These are phyloP conservation scores for Xiphophorus birchmanni DNA, from an alignment of 2,797 vertebrate genomes.

Conservation along the genomic window DNA sequence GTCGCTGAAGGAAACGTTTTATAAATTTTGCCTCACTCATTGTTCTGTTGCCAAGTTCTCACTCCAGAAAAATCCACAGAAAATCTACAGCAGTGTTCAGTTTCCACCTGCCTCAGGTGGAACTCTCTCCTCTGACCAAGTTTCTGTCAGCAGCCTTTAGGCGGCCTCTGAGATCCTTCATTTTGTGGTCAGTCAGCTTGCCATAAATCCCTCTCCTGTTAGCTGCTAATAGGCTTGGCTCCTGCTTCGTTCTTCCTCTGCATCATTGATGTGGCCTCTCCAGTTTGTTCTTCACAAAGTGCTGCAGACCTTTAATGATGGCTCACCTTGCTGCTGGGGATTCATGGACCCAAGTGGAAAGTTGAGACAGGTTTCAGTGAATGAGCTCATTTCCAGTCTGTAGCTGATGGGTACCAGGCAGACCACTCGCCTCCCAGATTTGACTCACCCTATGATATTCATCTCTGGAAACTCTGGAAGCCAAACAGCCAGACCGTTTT, in stretches of 20 bases:
- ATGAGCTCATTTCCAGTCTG: conserved; percentile 64
- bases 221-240: conserved; percentile 70
- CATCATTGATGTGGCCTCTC: conserved; percentile 52
- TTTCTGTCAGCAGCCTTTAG: conserved; percentile 71
- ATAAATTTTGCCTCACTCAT: conserved; percentile 50
- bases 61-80: conserved; percentile 67
- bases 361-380: conserved; percentile 52
- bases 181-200: conserved; percentile 65
- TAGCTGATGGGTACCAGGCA: conserved; percentile 45
- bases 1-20: conserved; percentile 54
- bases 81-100: conserved; percentile 77
- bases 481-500: neutral
- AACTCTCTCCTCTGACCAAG: conserved; percentile 54
- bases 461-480: neutral
- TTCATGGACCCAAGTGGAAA: conserved; percentile 58
- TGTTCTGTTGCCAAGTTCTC: conserved; percentile 66
- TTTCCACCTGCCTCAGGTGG: conserved; percentile 80
- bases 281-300: conserved; percentile 45
- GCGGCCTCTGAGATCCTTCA: conserved; percentile 46
- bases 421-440: conserved; percentile 12
- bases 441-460: neutral
- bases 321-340: conserved; percentile 58
- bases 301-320: conserved; percentile 55
- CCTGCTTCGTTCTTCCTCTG: conserved; percentile 48
- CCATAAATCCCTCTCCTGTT: conserved; percentile 63